Evolutionary conservation across 2,888 invertebrate species (phyloP).

Genomic region (Chloroclystis v-ata): DNA sequence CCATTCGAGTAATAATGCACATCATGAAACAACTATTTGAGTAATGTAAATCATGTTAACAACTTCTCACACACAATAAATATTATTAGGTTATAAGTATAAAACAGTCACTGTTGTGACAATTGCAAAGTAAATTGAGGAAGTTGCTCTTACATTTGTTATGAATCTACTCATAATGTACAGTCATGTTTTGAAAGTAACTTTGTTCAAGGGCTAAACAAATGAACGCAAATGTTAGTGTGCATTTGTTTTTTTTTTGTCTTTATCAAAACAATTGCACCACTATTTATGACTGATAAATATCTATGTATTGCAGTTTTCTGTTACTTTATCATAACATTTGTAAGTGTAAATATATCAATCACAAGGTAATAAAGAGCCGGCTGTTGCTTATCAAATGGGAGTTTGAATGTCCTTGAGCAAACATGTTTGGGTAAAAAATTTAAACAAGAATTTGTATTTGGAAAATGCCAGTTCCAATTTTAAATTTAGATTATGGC

Average conservation of each 20-base stretch:
- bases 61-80: not conserved
- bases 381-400: conserved; percentile 21
- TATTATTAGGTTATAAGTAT: too few species aligned
- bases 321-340: not conserved
- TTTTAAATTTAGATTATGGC: not conserved
- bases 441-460: conserved; percentile 5
- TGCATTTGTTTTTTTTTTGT: too few species aligned
- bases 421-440: conserved; percentile 17
- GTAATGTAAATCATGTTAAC: too few species aligned
- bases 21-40: too few species aligned
- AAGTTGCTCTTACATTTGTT: not conserved
- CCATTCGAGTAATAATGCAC: too few species aligned
- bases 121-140: conserved; percentile 5
- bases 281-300: too few species aligned
- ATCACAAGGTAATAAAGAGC: conserved; percentile 7
- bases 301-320: not conserved
- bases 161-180: conserved; percentile 1
- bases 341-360: not conserved
- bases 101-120: conserved; percentile 1
- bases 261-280: too few species aligned
- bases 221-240: not conserved
- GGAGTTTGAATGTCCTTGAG: conserved; percentile 26
- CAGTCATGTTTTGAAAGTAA: conserved; percentile 12
- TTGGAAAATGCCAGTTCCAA: too few species aligned
- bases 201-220: not conserved